Conservation (phyloP, 2,797 vertebrate genomes). For the Enteromius argenteus region DNA sequence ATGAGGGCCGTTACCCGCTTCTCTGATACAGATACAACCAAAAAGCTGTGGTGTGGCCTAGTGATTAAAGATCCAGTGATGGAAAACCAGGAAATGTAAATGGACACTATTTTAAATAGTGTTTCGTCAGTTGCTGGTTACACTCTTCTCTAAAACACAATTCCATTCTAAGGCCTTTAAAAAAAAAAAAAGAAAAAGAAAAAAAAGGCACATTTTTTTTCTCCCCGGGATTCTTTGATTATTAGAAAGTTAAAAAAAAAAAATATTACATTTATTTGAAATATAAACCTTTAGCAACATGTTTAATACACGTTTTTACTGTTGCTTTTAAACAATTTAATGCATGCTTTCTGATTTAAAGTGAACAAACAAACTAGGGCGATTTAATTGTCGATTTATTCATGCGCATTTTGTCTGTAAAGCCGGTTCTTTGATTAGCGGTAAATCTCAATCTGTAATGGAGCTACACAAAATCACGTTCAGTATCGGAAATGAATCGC, state of each 20-base stretch:
- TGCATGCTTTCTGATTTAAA: neutral
- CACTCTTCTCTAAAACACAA: neutral
- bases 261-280: neutral
- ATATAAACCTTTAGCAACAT: neutral
- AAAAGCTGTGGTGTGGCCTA: neutral
- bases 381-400: too few relatives aligned
- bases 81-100: neutral
- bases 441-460: too few relatives aligned
- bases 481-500: too few relatives aligned
- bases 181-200: neutral
- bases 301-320: neutral
- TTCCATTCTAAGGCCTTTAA: neutral
- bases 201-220: neutral
- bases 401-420: too few relatives aligned
- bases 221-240: neutral
- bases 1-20: constrained; percentile 25
- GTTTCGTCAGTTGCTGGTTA: neutral
- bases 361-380: neutral
- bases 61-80: neutral
- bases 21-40: constrained; percentile 10
- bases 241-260: neutral
- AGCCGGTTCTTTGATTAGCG: too few relatives aligned
- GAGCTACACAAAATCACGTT: too few relatives aligned
- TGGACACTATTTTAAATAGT: neutral
- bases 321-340: neutral